phyloP scores from a whole-genome alignment of 2,888 invertebrate genomes.

The Drosophila ustulata region DNA sequence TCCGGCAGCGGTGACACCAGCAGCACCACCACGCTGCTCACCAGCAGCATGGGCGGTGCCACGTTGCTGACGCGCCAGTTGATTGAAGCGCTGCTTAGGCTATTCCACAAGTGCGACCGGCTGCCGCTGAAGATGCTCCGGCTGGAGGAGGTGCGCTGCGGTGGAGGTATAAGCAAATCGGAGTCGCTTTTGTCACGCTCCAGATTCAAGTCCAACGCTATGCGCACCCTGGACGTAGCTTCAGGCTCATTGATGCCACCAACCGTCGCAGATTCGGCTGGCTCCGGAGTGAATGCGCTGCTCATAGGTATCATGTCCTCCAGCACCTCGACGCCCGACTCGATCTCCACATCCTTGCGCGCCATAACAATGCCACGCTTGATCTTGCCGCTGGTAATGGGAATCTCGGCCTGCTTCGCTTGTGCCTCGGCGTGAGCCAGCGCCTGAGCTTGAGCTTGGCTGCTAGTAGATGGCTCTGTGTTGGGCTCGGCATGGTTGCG shows the following conservation, averaged over 20 bases:
- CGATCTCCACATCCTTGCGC: constrained; percentile 83
- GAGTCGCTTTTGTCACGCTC: not conserved
- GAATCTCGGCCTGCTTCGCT: constrained; percentile 34
- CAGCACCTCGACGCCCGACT: constrained; percentile 84
- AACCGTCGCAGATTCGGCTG: not conserved
- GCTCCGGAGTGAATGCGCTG: not conserved
- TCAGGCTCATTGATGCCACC: not conserved
- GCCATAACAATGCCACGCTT: constrained; percentile 74
- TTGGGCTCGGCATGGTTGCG: constrained; percentile 63
- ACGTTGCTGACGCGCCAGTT: constrained; percentile 29
- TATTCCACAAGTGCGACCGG: constrained; percentile 11
- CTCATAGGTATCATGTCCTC: constrained; percentile 81
- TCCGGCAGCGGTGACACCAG: constrained; percentile 79
- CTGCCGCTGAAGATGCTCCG: not conserved
- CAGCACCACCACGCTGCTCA: constrained; percentile 55
- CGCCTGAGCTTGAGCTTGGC: constrained; percentile 14
- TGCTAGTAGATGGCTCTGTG: constrained; percentile 45
- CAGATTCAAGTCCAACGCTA: constrained; percentile 51
- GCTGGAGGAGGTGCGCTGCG: not conserved
- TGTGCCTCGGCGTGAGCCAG: not conserved
- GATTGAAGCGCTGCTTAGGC: not conserved
- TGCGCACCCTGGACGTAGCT: constrained; percentile 7
- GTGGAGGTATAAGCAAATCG: not conserved
- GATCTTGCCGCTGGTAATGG: constrained; percentile 42
- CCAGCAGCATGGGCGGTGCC: constrained; percentile 43